These are phyloP conservation scores for Panthera uncia DNA, from an alignment of 2,113 vertebrate species.

Conservation along the genomic window DNA sequence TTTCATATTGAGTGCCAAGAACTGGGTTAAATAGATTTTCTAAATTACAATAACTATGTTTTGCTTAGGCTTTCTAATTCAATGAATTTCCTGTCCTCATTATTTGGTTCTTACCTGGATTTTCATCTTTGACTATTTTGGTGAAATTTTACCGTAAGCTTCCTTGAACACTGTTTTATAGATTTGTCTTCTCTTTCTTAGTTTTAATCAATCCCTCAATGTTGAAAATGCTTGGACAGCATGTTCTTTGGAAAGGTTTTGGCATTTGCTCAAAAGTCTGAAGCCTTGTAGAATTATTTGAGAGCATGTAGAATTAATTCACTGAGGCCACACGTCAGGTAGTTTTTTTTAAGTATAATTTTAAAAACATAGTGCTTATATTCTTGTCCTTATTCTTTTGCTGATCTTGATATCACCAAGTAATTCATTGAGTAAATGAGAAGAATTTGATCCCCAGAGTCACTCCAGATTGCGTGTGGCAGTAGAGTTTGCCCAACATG, in stretches of 20 bases:
- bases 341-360: conserved; percentile 14
- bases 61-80: neutral
- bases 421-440: neutral
- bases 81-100: neutral
- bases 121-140: neutral
- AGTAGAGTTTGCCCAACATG: neutral
- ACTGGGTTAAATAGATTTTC: neutral
- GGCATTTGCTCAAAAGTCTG: neutral
- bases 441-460: neutral
- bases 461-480: neutral
- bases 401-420: neutral
- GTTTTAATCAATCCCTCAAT: neutral
- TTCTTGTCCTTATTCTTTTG: neutral
- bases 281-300: conserved; percentile 18
- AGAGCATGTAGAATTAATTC: neutral
- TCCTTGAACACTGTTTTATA: neutral
- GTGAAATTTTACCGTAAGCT: neutral
- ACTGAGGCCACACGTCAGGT: neutral
- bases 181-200: conserved; percentile 9
- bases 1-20: neutral
- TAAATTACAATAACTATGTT: neutral
- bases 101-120: neutral
- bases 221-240: neutral
- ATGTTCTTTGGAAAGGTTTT: neutral
- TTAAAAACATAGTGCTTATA: neutral